phyloP scores from a whole-genome alignment of 2,888 invertebrate genomes.

The Calameuta idolon region DNA sequence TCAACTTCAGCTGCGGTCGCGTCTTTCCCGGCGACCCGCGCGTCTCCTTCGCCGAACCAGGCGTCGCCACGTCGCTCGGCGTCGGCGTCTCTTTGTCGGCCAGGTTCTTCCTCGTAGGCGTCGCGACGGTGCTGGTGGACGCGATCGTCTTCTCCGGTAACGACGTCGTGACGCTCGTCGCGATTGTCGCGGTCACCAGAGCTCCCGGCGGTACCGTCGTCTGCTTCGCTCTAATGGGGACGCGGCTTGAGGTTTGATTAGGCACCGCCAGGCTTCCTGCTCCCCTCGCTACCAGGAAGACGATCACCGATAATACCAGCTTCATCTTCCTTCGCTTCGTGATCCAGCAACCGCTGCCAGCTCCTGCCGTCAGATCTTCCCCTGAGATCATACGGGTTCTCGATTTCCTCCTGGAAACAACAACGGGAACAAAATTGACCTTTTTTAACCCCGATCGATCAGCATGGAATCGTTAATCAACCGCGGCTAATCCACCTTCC shows the following conservation, averaged over 20 bases:
- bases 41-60: slow-evolving; percentile 59
- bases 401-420: neutral
- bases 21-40: slow-evolving; percentile 62
- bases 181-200: slow-evolving; percentile 59
- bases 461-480: neutral
- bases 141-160: slow-evolving; percentile 28
- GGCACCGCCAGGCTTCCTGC: slow-evolving; percentile 47
- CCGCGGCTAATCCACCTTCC: neutral
- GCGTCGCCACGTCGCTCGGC: slow-evolving; percentile 60
- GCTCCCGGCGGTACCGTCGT: slow-evolving; percentile 50
- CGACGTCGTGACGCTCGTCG: slow-evolving; percentile 31
- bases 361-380: neutral
- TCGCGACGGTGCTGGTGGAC: neutral
- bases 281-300: slow-evolving; percentile 38
- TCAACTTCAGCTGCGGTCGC: slow-evolving; percentile 63
- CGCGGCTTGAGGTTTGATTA: slow-evolving; percentile 29
- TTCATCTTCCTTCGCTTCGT: slow-evolving; percentile 32
- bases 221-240: slow-evolving; percentile 41
- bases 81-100: slow-evolving; percentile 35
- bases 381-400: neutral
- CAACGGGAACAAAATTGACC: neutral
- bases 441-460: neutral
- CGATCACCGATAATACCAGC: slow-evolving; percentile 31
- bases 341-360: neutral
- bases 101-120: neutral